Base-by-base conservation (phyloP, 2,888 invertebrate genomes). In the Phoenoteleia sp. region DNA sequence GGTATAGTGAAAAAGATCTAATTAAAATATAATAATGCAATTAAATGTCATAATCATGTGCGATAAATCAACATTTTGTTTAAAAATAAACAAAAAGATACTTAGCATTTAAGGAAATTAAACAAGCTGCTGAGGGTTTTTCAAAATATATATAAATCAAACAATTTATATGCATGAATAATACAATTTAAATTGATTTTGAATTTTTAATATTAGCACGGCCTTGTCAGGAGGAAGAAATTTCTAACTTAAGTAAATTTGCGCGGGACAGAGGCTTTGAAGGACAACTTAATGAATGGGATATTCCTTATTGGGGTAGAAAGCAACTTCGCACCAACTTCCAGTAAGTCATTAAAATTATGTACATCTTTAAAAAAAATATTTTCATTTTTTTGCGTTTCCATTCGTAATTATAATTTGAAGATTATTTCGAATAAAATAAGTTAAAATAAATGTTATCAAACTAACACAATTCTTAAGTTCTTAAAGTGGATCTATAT, bases 221-320 rank as follows among this genome's bases (percentile, higher is more conserved):
- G 77, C 96, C 97, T 0, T 95, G 96, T 60, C 98, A 98, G 92
- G 96, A 96, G 76, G 94, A 95, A 4, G 98, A 99, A 94, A 92
- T 99, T 0, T 95, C 95, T 29, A 93, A 94, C 7, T 93, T 99
- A 66, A 96, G 96, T 89, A 94, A 95, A 49, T 99, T 97, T 94
- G 92, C 93, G 0, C 90, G 90, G 0, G 95, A 96, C 66, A 95
- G 96, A 90, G 98, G 98, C 0, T 82, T 86, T n/a, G 21, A 52
- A 21, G 60, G 64, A 15, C 9, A 54, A 13, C 93, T 98, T 21
- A 96, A 97, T 88, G 94, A 96, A 58, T 99, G 97, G 96, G 99
- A 99, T 94, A 95, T 99, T 54, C 95, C 97, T 0, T 99, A 97
- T 92, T 99, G 98, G 98, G 95, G 96, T 89, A 95, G 97, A 87